Evolutionary conservation across 2,797 vertebrate species (phyloP).

Genomic region (Pangasius krempfi): DNA sequence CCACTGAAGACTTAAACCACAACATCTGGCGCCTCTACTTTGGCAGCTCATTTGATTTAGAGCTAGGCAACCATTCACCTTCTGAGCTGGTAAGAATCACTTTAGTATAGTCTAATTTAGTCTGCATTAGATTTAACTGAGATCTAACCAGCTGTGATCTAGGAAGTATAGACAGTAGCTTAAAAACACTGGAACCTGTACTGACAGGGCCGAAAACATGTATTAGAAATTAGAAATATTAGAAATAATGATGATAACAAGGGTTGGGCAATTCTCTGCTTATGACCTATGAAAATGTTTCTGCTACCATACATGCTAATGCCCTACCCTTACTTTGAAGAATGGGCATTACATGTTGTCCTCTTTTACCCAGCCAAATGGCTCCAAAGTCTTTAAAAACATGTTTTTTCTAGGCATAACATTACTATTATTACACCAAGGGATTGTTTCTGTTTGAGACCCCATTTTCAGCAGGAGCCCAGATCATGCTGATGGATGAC

Average conservation of each 20-base stretch:
- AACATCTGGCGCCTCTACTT: slow-evolving; percentile 96
- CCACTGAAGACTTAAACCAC: slow-evolving; percentile 75
- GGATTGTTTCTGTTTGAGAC: not conserved
- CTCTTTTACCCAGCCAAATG: not conserved
- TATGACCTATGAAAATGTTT: not conserved
- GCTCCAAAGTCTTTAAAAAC: not conserved
- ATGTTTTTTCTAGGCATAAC: not conserved
- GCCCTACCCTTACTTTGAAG: not conserved
- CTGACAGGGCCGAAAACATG: not conserved
- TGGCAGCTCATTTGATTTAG: slow-evolving; percentile 93
- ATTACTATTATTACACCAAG: not conserved
- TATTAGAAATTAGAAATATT: no score
- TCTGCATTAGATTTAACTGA: not conserved
- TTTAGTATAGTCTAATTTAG: not conserved
- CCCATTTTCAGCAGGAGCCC: not conserved
- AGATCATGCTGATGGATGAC: not conserved
- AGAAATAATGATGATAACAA: not conserved
- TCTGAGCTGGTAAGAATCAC: slow-evolving; percentile 79
- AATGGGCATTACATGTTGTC: not conserved
- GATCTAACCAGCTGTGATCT: not conserved
- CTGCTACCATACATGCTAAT: not conserved
- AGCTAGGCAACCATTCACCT: slow-evolving; percentile 82
- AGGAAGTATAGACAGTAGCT: not conserved
- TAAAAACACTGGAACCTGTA: not conserved
- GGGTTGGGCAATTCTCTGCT: not conserved